Evolutionary conservation across 2,797 vertebrate genomes (phyloP).

Genomic region (Gambusia yucatana): DNA sequence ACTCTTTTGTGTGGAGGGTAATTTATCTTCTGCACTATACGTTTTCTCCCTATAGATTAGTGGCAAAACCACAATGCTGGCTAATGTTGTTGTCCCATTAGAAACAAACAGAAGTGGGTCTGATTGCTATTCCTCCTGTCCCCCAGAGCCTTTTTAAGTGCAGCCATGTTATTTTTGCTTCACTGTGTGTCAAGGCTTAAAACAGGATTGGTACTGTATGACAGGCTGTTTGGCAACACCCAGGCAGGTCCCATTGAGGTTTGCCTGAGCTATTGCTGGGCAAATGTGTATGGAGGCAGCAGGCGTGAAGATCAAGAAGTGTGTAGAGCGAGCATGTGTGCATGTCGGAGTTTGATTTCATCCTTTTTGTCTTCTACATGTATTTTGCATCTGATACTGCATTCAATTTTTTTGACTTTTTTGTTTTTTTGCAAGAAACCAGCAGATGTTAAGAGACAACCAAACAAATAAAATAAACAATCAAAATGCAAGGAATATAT

Average conservation of each 20-base stretch:
- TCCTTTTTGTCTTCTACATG: conserved; percentile 8
- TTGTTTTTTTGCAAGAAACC: conserved; percentile 2
- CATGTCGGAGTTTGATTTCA: conserved; percentile 35
- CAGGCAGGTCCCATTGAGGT: conserved; percentile 62
- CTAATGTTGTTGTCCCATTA: conserved; percentile 66
- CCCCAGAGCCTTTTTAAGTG: conserved; percentile 71
- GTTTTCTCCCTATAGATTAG: conserved; percentile 54
- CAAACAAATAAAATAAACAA: neutral
- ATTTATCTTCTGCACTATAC: conserved; percentile 35
- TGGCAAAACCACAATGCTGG: conserved; percentile 50
- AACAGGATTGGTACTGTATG: conserved; percentile 60
- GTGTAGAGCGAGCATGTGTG: conserved; percentile 15
- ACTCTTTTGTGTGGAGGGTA: conserved; percentile 24
- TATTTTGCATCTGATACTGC: neutral
- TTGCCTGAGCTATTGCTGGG: conserved; percentile 54
- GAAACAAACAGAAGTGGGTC: conserved; percentile 71
- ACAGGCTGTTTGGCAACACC: conserved; percentile 54
- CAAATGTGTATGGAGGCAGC: conserved; percentile 31
- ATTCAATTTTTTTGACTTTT: neutral
- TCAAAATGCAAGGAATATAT: conserved; percentile 7
- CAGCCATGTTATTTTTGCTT: conserved; percentile 74
- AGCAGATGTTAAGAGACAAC: conserved; percentile 12
- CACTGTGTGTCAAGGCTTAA: conserved; percentile 60
- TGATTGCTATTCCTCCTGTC: conserved; percentile 62
- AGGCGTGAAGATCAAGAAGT: conserved; percentile 47